These are phyloP conservation scores for Candoia aspera DNA, from an alignment of 2,113 vertebrate species.

Conservation along the genomic window DNA sequence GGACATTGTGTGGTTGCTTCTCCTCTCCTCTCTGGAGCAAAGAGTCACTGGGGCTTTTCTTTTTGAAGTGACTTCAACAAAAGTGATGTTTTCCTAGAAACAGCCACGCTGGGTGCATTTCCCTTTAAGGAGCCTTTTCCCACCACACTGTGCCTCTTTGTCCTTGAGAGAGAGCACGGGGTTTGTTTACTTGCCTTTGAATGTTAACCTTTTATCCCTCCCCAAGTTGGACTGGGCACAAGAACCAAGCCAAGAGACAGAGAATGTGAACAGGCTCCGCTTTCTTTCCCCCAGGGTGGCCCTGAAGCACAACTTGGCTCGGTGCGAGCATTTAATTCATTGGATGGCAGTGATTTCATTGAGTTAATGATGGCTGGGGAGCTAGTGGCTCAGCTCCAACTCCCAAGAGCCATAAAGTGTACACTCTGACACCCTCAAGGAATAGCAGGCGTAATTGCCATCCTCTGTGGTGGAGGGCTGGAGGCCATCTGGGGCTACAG, in stretches of 20 bases:
- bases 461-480: background rate
- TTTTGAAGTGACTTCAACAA: conserved; percentile 6
- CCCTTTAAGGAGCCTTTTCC: conserved; percentile 5
- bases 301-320: background rate
- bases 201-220: conserved; percentile 27
- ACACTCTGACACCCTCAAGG: background rate
- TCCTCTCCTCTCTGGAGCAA: background rate
- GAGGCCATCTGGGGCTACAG: background rate
- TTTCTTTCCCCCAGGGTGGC: conserved; percentile 24
- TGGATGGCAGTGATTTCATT: conserved; percentile 27
- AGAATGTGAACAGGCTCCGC: conserved; percentile 20
- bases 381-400: conserved; percentile 35
- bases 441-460: background rate
- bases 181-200: conserved; percentile 19
- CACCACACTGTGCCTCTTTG: conserved; percentile 14
- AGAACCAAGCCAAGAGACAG: conserved; percentile 12
- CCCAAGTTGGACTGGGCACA: conserved; percentile 13
- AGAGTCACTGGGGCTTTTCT: conserved; percentile 10
- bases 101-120: background rate
- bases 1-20: background rate
- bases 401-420: background rate
- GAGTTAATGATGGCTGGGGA: conserved; percentile 36
- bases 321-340: conserved; percentile 2
- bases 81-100: conserved; percentile 28
- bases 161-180: background rate